These are phyloP conservation scores for Atta texana DNA, from an alignment of 1,140 invertebrate genomes.

Conservation along the genomic window DNA sequence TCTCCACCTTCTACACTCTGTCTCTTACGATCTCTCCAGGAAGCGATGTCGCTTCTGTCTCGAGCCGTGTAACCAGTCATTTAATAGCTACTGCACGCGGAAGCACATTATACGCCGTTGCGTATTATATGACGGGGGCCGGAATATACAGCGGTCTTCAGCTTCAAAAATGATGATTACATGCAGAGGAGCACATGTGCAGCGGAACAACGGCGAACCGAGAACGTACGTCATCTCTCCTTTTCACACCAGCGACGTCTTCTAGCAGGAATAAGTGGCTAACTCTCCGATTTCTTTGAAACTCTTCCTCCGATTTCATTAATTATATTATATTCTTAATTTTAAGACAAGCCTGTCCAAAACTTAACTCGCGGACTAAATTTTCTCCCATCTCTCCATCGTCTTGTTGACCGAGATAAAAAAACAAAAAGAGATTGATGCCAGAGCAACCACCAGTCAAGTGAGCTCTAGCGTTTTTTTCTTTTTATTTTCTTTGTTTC, in stretches of 20 bases:
- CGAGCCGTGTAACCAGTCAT: slow-evolving; percentile 74
- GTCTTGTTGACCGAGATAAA: too few species aligned
- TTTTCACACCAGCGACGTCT: neutral
- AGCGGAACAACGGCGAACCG: neutral
- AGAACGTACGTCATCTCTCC: neutral
- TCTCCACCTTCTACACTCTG: too few species aligned
- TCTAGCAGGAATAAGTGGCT: neutral
- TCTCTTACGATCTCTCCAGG: slow-evolving; percentile 58
- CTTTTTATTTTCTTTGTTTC: too few species aligned
- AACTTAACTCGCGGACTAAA: too few species aligned
- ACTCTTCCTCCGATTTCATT: neutral
- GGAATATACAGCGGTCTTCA: slow-evolving; percentile 58
- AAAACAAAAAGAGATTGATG: too few species aligned
- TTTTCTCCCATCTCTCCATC: too few species aligned
- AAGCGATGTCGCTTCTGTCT: slow-evolving; percentile 71
- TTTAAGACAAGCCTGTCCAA: too few species aligned
- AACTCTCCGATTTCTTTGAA: neutral
- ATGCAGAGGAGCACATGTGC: slow-evolving; percentile 55
- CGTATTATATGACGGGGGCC: slow-evolving; percentile 72
- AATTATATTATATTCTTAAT: neutral
- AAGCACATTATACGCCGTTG: slow-evolving; percentile 75
- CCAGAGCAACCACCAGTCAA: too few species aligned
- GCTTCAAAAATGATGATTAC: slow-evolving; percentile 68
- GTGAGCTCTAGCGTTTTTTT: too few species aligned
- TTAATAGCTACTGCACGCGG: slow-evolving; percentile 79